These are phyloP conservation scores for Platorchestia sp. DNA, from an alignment of 1,140 invertebrate genomes.

Conservation along the genomic window DNA sequence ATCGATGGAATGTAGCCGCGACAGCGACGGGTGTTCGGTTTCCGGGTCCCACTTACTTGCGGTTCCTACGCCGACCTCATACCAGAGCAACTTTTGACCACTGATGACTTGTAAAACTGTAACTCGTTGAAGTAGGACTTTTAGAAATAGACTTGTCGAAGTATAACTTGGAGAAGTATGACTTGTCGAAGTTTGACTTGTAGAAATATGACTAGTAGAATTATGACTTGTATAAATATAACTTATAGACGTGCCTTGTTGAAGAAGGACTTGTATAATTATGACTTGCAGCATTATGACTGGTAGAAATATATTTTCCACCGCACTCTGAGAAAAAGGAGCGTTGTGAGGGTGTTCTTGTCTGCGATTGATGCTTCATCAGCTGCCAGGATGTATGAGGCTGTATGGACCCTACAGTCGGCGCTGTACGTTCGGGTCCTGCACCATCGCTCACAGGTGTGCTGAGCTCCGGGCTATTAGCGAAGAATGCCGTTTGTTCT, in stretches of 20 bases:
- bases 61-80: not conserved
- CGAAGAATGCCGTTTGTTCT: not conserved
- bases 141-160: no score
- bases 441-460: not conserved
- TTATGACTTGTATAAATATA: no score
- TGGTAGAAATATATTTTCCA: not conserved
- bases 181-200: no score
- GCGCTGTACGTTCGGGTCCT: not conserved
- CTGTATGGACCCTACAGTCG: not conserved
- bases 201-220: no score
- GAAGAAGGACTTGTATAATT: no score
- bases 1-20: not conserved
- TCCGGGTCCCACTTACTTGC: not conserved
- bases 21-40: not conserved
- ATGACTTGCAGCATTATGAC: no score
- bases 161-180: no score
- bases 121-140: no score
- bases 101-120: not conserved
- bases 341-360: not conserved
- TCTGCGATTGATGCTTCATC: not conserved
- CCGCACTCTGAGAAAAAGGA: not conserved
- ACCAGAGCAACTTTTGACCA: not conserved
- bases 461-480: not conserved
- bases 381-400: not conserved
- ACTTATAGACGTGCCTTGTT: no score